Base-by-base conservation (phyloP, 2,797 vertebrate species). In the Scyliorhinus canicula region DNA sequence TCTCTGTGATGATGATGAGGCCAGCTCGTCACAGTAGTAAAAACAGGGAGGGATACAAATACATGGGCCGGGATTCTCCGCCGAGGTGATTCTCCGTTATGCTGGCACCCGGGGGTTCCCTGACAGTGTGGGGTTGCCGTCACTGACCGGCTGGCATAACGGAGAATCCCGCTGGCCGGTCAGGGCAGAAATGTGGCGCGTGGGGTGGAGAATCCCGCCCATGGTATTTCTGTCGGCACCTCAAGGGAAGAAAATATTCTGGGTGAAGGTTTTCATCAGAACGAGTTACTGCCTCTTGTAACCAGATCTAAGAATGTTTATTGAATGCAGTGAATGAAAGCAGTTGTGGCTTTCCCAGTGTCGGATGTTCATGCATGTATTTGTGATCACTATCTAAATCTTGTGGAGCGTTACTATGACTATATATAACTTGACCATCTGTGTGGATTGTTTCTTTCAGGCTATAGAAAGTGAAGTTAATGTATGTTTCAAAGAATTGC, bases 401-500 rank as follows among this genome's bases (percentile, higher is more conserved):
- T 26, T 40, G n/a, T 44, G 21, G 0, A 9, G 24, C 21, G 16
- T 40, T 35, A 4, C 8, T 65, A 12, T 55, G 55, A 44, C 26
- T 91, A 4, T 86, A 16, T 86, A 35, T 35, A 63, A 4, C 40
- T 91, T n/a, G 60, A 55, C 52, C 19, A 47, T 47, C 19, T 71
- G 28, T 93, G 28, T 47, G 93, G 28, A 50, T 93, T 94, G 5
- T 84, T 63, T 44, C 28, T 2, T 11, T 77, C 96, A 99, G 99
- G 99, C 99, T 95, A 98, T 99, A 97, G 99, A 99, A 96, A 98
- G 98, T 0, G 99, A 99, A 96, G 98, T 99, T 95, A 99, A 99
- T 0, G 98, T 99, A 95, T 98, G 98, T 96, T 98, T 98, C 96
- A 97, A 96, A 91, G 99, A 99, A 96, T 98, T 99, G 6, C 98